These are phyloP conservation scores for Stenichneumon culpator DNA, from an alignment of 2,888 invertebrate genomes.

Conservation along the genomic window DNA sequence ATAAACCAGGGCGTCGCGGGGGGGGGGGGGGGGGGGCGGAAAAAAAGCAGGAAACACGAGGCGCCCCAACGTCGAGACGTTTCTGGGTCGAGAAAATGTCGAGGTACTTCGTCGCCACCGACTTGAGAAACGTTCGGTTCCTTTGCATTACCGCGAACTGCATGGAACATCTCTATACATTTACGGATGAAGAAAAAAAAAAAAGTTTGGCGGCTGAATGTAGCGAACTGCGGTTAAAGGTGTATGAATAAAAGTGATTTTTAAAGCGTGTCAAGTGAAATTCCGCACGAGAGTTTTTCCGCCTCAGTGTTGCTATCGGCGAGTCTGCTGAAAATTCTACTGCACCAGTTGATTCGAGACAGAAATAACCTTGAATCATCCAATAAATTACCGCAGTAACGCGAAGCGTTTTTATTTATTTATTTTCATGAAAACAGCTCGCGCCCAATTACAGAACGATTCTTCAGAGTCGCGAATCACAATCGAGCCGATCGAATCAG, in stretches of 20 bases:
- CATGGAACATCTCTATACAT: constrained; percentile 5
- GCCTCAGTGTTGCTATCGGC: not conserved
- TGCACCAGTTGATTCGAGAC: not conserved
- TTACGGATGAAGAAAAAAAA: constrained; percentile 15
- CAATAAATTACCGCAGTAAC: not conserved
- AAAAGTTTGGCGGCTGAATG: constrained; percentile 38
- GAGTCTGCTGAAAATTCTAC: not conserved
- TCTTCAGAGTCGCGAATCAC: too few species aligned
- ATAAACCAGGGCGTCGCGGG: constrained; percentile 58
- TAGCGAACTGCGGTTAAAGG: not conserved
- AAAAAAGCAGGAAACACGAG: constrained; percentile 65
- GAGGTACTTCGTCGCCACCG: constrained; percentile 63
- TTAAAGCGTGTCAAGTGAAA: not conserved
- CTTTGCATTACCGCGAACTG: constrained; percentile 69
- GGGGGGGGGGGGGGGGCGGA: not conserved
- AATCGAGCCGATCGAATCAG: too few species aligned
- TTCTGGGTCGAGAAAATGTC: constrained; percentile 50
- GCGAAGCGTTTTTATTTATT: not conserved
- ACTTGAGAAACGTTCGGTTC: constrained; percentile 71
- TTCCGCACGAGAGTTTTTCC: not conserved
- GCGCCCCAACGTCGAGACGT: constrained; percentile 59
- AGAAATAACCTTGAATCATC: not conserved
- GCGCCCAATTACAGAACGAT: too few species aligned
- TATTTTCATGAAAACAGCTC: not conserved
- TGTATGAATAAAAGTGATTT: constrained; percentile 3